These are phyloP conservation scores for Solen grandis DNA, from an alignment of 1,140 invertebrate species.

Conservation along the genomic window DNA sequence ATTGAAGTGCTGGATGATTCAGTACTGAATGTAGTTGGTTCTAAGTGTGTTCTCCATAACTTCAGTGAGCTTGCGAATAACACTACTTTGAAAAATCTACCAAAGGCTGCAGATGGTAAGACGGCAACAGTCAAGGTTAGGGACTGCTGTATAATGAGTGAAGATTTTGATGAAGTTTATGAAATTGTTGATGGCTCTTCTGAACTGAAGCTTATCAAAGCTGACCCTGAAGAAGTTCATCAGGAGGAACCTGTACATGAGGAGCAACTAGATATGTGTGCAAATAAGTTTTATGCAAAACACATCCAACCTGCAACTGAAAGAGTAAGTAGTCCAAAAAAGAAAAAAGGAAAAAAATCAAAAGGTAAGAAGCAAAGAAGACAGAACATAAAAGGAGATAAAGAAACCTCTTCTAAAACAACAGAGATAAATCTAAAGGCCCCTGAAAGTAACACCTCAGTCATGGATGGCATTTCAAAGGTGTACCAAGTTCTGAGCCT, in stretches of 20 bases:
- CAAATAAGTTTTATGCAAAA: neutral
- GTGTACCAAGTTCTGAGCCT: too few relatives aligned
- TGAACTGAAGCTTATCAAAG: too few relatives aligned
- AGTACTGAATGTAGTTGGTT: conserved; percentile 24
- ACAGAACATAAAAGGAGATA: too few relatives aligned
- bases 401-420: too few relatives aligned
- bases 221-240: neutral
- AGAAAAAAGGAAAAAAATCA: neutral
- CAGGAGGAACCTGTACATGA: neutral
- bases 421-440: too few relatives aligned
- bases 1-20: conserved; percentile 35
- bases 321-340: neutral
- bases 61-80: neutral
- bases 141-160: neutral
- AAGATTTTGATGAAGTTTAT: conserved; percentile 51
- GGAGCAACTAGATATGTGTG: neutral
- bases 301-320: neutral
- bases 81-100: neutral
- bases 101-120: neutral
- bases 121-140: neutral
- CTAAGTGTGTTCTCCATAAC: conserved; percentile 30
- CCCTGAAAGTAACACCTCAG: too few relatives aligned
- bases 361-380: neutral
- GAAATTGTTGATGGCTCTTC: conserved; percentile 14
- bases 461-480: too few relatives aligned